Evolutionary conservation across 1,140 invertebrate species (phyloP).

Genomic region (Meteorus sp.): DNA sequence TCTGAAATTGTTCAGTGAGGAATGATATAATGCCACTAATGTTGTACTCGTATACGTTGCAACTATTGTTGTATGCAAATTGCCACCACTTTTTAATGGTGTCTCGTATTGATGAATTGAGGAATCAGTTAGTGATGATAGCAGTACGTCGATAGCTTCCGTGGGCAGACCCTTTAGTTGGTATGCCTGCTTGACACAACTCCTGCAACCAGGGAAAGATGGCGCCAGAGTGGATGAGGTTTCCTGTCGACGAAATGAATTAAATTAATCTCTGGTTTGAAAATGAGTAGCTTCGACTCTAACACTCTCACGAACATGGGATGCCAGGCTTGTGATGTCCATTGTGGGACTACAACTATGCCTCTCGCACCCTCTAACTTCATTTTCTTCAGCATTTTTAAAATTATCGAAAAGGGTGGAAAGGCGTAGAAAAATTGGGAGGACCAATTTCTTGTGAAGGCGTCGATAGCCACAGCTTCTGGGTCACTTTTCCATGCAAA

Average conservation of each 20-base stretch:
- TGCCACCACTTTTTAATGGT: conserved; percentile 25
- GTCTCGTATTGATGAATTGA: conserved; percentile 10
- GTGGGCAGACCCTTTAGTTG: conserved; percentile 5
- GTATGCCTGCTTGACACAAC: conserved; percentile 26
- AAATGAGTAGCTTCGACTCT: conserved; percentile 9
- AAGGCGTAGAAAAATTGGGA: conserved; percentile 25
- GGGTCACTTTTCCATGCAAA: conserved; percentile 37
- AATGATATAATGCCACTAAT: not conserved
- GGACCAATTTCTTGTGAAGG: conserved; percentile 25
- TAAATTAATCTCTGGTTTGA: conserved; percentile 20
- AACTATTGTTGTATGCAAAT: conserved; percentile 12
- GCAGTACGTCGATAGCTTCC: conserved; percentile 11
- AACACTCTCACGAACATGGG: conserved; percentile 17
- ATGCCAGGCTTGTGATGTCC: conserved; percentile 27
- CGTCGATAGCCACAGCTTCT: conserved; percentile 19
- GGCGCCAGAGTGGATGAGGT: conserved; percentile 20
- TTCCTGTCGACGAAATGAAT: conserved; percentile 21
- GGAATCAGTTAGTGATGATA: conserved; percentile 17
- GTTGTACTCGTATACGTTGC: conserved; percentile 13
- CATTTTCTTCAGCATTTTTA: conserved; percentile 31
- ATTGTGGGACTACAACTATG: conserved; percentile 25
- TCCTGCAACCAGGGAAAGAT: conserved; percentile 26
- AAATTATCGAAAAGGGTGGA: conserved; percentile 25
- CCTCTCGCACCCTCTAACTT: conserved; percentile 21
- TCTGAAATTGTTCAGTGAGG: conserved; percentile 11